Evolutionary conservation across 2,888 invertebrate genomes (phyloP).

Genomic region (Eulithis prunata): DNA sequence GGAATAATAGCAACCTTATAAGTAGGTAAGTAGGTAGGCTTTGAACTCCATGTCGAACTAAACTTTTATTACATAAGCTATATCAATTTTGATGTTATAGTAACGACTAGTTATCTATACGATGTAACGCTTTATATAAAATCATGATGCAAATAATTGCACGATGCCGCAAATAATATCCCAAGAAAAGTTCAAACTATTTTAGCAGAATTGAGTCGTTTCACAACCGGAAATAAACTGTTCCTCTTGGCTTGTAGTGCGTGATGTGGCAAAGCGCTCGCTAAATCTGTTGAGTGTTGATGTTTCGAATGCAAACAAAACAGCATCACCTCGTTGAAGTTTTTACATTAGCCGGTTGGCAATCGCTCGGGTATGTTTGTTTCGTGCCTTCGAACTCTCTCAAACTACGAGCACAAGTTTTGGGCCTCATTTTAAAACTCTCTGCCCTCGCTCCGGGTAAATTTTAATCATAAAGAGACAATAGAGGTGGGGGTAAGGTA

Average conservation of each 20-base stretch:
- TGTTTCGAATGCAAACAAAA: slow-evolving; percentile 72
- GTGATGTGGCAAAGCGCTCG: slow-evolving; percentile 42
- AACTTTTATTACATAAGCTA: background rate
- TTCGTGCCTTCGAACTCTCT: slow-evolving; percentile 64
- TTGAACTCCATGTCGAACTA: slow-evolving; percentile 18
- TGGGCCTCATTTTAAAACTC: slow-evolving; percentile 75
- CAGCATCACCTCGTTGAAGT: slow-evolving; percentile 67
- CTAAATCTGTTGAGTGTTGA: slow-evolving; percentile 63
- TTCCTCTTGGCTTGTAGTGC: background rate
- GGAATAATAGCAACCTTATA: slow-evolving; percentile 47
- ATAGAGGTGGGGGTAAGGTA: slow-evolving; percentile 67
- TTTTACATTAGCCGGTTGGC: slow-evolving; percentile 75
- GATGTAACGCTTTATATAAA: background rate
- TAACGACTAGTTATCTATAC: background rate
- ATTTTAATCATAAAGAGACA: slow-evolving; percentile 80
- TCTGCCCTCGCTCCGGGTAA: slow-evolving; percentile 57
- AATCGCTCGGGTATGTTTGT: slow-evolving; percentile 65
- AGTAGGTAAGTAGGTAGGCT: slow-evolving; percentile 22
- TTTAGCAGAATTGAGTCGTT: too few species aligned
- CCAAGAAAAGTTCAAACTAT: too few species aligned
- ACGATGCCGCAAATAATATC: too few species aligned
- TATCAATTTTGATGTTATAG: too few species aligned
- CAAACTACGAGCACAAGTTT: slow-evolving; percentile 70
- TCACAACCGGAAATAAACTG: background rate
- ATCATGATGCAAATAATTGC: background rate